phyloP scores from a whole-genome alignment of 2,113 vertebrate species.

The Megalops atlanticus region DNA sequence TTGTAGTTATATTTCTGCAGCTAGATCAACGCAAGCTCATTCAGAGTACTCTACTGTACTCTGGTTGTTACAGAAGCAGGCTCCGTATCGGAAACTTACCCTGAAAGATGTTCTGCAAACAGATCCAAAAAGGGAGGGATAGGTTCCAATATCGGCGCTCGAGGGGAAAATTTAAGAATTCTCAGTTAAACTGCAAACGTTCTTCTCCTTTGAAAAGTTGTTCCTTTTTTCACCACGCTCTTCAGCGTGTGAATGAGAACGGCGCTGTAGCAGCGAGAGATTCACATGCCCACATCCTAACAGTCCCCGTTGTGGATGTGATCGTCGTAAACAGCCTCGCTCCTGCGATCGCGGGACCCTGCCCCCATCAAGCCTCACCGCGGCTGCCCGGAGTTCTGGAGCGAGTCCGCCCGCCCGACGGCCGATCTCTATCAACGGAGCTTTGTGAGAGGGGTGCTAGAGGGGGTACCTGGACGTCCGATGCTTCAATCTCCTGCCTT shows the following conservation, averaged over 20 bases:
- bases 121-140: no score
- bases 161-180: no score
- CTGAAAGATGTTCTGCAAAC: no score
- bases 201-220: no score
- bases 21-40: no score
- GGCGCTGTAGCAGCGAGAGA: neutral
- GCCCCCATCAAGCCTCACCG: slow-evolving; percentile 17
- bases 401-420: neutral
- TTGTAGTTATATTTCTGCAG: no score
- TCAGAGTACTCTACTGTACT: no score
- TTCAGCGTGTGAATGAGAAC: neutral
- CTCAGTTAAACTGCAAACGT: no score
- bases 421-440: neutral
- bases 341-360: slow-evolving; percentile 1
- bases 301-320: slow-evolving; percentile 9
- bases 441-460: neutral
- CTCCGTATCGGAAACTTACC: no score
- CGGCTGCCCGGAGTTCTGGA: slow-evolving; percentile 12
- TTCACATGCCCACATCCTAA: neutral
- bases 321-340: slow-evolving; percentile 13
- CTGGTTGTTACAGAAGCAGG: no score
- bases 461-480: slow-evolving; percentile 2
- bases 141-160: no score
- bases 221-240: neutral
- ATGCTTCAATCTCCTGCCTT: no score